Evolutionary conservation across 2,888 invertebrate species (phyloP), one percentile per base, ranked within the genome.

Genomic region (Drosophila koepferae): DNA sequence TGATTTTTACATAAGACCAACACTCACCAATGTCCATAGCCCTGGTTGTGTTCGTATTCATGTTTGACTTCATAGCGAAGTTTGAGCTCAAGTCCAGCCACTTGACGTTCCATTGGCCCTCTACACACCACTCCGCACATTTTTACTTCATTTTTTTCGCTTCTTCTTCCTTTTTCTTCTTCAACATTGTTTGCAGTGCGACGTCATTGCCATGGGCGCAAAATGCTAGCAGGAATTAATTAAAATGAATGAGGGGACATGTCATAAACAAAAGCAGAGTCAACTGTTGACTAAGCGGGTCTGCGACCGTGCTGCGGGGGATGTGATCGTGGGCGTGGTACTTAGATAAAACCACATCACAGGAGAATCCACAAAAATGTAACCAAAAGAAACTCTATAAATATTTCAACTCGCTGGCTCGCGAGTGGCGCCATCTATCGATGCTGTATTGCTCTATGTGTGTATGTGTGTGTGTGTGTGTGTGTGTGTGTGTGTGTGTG

Each of bases 171-270:
- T 6, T 28, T 6, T 16, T 48, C 9, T 48, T 51, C 34, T 72
- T 56, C 51, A 61, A 81, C 80, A 81, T 84, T 89, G 79, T 86
- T 81, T 81, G 87, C 87, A 77, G 68, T 84, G 81, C 85, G 84
- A 80, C 72, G 90, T 89, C 86, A 86, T 77, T 81, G 86, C 86
- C 87, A 84, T 77, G 89, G 86, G 86, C 90, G 80, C 80, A 80
- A 74, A 84, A 84, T 84, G 90, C 74, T 73, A 65, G 85, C 88
- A 84, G 76, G 87, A 86, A 86, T 86, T 86, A 86, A 86, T 90
- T 86, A 86, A 86, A 86, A 90, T 86, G 86, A 90, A 86, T 90
- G 90, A 89, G 89, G 82, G 87, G 85, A 86, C 89, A 90, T 87
- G 86, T 86, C 90, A 86, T 90, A 90, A 89, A 86, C 86, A 86